Percentiles rank a stretch among this genome's conserved stretches.
These are phyloP conservation scores for Caenorhabditis sp. DNA, from an alignment of 2,888 invertebrate genomes.

Conservation along the genomic window DNA sequence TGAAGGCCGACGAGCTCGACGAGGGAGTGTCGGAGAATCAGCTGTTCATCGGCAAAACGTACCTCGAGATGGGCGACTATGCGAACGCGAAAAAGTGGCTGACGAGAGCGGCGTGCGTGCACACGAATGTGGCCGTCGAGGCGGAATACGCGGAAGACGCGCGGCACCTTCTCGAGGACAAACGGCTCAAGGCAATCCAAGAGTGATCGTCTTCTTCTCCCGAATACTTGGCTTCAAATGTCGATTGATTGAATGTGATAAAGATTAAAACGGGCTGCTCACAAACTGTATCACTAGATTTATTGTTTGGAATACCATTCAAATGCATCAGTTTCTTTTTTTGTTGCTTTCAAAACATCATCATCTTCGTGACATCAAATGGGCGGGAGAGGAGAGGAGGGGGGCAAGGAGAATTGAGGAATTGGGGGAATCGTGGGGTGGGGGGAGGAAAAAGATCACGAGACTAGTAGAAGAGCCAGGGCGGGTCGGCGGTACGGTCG, in stretches of 20 bases:
- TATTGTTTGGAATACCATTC: slow-evolving; percentile 23
- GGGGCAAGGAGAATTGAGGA: neutral
- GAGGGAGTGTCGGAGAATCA: slow-evolving; percentile 56
- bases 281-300: slow-evolving; percentile 52
- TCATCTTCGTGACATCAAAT: slow-evolving; percentile 43
- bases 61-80: slow-evolving; percentile 55
- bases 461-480: slow-evolving; percentile 45
- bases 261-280: neutral
- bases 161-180: slow-evolving; percentile 37
- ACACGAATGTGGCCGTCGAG: slow-evolving; percentile 40
- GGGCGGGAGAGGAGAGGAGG: slow-evolving; percentile 13
- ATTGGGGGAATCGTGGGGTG: neutral
- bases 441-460: slow-evolving; percentile 24
- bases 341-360: neutral
- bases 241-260: no score
- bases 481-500: slow-evolving; percentile 42
- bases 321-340: neutral
- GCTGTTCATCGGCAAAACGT: slow-evolving; percentile 62
- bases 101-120: neutral
- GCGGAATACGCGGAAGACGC: slow-evolving; percentile 58
- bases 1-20: slow-evolving; percentile 31
- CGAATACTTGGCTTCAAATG: no score
- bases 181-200: slow-evolving; percentile 21
- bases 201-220: no score
- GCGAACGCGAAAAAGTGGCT: slow-evolving; percentile 53